Evolutionary conservation across 2,113 vertebrate species (phyloP).

Genomic region (Xiphias gladius): DNA sequence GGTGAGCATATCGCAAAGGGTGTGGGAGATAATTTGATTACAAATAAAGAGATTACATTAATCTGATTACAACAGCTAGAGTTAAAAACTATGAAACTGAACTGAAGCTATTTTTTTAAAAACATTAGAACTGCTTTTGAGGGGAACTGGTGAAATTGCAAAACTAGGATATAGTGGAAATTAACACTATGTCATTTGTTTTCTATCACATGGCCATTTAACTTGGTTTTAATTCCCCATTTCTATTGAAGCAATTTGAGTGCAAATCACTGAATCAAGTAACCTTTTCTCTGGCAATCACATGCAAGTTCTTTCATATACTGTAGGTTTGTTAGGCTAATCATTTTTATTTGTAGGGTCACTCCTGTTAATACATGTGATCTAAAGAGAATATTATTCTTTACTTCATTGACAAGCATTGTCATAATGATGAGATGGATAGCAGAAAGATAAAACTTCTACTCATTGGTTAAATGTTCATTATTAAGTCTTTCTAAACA

Average conservation of each 20-base stretch:
- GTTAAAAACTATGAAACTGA: not conserved
- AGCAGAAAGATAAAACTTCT: not conserved
- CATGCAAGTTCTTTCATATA: constrained; percentile 52
- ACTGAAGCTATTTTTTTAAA: not conserved
- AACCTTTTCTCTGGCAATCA: constrained; percentile 77
- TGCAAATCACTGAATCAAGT: constrained; percentile 76
- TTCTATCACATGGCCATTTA: not conserved
- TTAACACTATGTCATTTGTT: not conserved
- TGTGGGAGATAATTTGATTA: constrained; percentile 38
- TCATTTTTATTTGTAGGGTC: not conserved
- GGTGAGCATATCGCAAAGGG: constrained; percentile 83
- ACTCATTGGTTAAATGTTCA: not conserved
- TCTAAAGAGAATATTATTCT: constrained; percentile 75
- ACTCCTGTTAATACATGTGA: constrained; percentile 71
- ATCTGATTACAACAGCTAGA: constrained; percentile 32
- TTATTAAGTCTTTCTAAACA: not conserved
- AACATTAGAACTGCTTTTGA: not conserved
- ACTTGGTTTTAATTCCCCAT: constrained; percentile 33
- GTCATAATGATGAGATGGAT: not conserved
- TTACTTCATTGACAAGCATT: constrained; percentile 77
- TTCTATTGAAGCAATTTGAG: constrained; percentile 31
- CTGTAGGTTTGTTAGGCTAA: constrained; percentile 25
- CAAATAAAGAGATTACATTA: constrained; percentile 44
- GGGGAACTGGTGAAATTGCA: not conserved
- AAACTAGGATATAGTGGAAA: not conserved